Evolutionary conservation across 2,797 vertebrate species (phyloP).

Genomic region (Crenichthys baileyi): DNA sequence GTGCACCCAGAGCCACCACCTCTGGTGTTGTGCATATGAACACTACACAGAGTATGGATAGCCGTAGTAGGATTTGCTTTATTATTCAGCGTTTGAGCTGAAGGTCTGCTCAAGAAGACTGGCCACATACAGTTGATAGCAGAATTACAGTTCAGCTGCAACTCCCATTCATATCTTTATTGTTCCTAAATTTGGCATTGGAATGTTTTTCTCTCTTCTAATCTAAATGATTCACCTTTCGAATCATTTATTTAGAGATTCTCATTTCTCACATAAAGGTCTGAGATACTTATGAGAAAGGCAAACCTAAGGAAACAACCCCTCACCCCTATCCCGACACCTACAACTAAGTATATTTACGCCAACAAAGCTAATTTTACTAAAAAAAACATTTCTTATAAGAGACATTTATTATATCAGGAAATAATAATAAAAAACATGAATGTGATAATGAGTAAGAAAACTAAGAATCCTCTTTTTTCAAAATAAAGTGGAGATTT

Average conservation of each 20-base stretch:
- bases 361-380: neutral
- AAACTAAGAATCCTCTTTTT: neutral
- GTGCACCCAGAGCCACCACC: neutral
- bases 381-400: neutral
- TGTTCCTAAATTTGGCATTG: neutral
- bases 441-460: neutral
- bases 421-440: neutral
- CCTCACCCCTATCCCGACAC: too few relatives aligned
- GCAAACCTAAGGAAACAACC: too few relatives aligned
- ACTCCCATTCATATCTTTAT: neutral
- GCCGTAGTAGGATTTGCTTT: slow-evolving; percentile 21
- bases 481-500: neutral
- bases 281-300: neutral
- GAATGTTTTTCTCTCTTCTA: neutral
- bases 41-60: neutral
- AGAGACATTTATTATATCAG: neutral
- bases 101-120: slow-evolving; percentile 3
- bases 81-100: slow-evolving; percentile 9
- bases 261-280: neutral
- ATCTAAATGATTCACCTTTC: neutral
- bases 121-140: neutral
- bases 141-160: slow-evolving; percentile 2
- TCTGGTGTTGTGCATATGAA: neutral
- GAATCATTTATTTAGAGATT: neutral
- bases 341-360: neutral